Percentiles rank a stretch among this genome's conserved stretches.
phyloP scores from a whole-genome alignment of 2,113 vertebrate genomes.

The Rousettus leschenaultii region DNA sequence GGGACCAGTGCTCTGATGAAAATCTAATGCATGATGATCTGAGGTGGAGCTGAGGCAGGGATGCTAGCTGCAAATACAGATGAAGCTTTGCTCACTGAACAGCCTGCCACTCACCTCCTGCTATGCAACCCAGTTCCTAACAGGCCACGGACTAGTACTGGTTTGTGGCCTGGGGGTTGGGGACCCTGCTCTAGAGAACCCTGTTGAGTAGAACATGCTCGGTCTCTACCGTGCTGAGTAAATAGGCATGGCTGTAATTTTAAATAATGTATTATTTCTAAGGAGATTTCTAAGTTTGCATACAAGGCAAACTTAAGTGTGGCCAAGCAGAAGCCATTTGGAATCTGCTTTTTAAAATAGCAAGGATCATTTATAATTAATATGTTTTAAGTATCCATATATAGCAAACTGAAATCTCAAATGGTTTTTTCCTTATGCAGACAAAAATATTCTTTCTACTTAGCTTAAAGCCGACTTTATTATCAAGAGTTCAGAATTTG shows the following conservation, averaged over 20 bases:
- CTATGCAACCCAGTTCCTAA: too few species aligned
- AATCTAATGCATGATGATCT: too few species aligned
- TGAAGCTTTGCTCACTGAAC: too few species aligned
- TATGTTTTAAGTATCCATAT: not conserved
- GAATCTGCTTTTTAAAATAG: constrained; percentile 40
- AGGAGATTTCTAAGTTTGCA: not conserved
- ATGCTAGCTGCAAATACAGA: too few species aligned
- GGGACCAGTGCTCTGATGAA: too few species aligned
- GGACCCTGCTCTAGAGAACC: not conserved
- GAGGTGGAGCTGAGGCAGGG: too few species aligned
- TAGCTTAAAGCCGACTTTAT: not conserved
- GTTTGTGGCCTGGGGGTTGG: too few species aligned
- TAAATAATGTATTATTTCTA: constrained; percentile 1
- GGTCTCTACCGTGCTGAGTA: not conserved
- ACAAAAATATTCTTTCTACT: not conserved
- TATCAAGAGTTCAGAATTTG: constrained; percentile 12
- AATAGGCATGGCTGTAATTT: not conserved
- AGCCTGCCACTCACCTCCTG: too few species aligned
- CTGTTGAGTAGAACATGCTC: not conserved
- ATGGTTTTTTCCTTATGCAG: not conserved
- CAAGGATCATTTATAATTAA: constrained; percentile 25
- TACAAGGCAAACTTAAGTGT: not conserved
- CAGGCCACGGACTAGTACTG: too few species aligned
- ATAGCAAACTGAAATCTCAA: constrained; percentile 25
- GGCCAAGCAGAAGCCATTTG: not conserved